Evolutionary conservation across 37 sponge, comb jelly and placozoan species (phyloP).

Genomic region (Crambe crambe): DNA sequence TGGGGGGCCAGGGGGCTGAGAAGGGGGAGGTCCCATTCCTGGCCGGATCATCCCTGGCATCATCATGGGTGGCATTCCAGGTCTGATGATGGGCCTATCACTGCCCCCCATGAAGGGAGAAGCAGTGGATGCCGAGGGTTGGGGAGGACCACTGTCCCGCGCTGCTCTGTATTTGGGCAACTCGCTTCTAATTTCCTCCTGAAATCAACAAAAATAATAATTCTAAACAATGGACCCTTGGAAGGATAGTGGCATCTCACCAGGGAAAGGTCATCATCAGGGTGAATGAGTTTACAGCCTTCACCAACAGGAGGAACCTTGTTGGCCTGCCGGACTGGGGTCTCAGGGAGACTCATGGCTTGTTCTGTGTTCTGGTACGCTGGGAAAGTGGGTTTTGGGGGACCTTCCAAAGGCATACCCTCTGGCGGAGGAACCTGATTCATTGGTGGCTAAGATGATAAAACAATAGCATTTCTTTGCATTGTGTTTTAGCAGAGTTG

Average conservation of each 20-base stretch:
- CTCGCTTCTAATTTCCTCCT: slow-evolving; percentile 52
- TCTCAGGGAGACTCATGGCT: slow-evolving; percentile 1
- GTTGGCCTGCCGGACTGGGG: slow-evolving; percentile 11
- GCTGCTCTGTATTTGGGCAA: slow-evolving; percentile 39
- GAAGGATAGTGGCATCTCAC: no score
- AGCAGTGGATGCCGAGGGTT: no score
- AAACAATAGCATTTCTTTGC: not conserved
- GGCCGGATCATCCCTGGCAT: slow-evolving; percentile 41
- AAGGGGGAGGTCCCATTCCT: slow-evolving; percentile 60
- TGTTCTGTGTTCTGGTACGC: slow-evolving; percentile 39
- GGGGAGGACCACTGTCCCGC: not conserved
- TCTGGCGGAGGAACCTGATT: not conserved
- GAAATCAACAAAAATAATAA: not conserved
- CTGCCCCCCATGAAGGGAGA: not conserved
- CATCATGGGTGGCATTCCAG: slow-evolving; percentile 43
- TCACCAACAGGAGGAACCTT: slow-evolving; percentile 68
- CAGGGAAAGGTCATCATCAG: slow-evolving; percentile 93
- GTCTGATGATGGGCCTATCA: slow-evolving; percentile 37
- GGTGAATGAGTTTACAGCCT: slow-evolving; percentile 78
- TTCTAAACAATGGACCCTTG: not conserved
- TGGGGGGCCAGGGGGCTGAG: slow-evolving; percentile 9
- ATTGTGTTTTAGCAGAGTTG: not conserved
- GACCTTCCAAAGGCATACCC: not conserved
- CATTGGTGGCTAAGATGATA: not conserved
- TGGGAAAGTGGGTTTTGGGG: slow-evolving; percentile 55